A percentile compares a stretch with the other conserved stretches of the same genome.
phyloP scores from a whole-genome alignment of 2,113 vertebrate genomes.

The Cyrtonyx montezumae region DNA sequence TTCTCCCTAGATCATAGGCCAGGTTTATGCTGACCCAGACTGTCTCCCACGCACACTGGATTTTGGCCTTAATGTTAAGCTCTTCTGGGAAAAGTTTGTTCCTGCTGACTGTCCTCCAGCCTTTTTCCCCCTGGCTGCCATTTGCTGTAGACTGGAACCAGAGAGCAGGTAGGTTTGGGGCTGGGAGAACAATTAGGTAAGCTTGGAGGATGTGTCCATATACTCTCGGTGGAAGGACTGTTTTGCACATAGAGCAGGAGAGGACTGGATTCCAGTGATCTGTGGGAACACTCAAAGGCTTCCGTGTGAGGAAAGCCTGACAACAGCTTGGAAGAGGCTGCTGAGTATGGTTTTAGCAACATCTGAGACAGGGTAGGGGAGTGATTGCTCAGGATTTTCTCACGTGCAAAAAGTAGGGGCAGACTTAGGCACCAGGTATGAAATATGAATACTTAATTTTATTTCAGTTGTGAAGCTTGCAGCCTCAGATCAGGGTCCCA shows the following conservation, averaged over 20 bases:
- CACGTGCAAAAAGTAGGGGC: neutral
- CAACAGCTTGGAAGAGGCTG: neutral
- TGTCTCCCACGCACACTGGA: constrained; percentile 94
- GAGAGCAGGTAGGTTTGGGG: constrained; percentile 86
- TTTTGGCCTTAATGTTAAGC: constrained; percentile 93
- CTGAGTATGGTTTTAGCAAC: neutral
- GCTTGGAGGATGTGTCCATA: neutral
- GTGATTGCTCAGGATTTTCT: neutral
- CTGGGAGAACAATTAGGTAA: neutral
- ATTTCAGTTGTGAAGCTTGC: neutral
- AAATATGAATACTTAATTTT: neutral
- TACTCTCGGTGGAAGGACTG: neutral
- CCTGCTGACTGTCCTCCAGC: constrained; percentile 92
- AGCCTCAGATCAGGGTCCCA: neutral
- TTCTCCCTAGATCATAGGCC: constrained; percentile 91
- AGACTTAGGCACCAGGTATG: neutral
- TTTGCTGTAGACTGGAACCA: constrained; percentile 92
- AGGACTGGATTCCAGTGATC: neutral
- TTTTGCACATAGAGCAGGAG: neutral
- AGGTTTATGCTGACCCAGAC: constrained; percentile 95
- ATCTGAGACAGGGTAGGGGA: neutral
- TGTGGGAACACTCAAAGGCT: neutral
- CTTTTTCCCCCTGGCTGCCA: constrained; percentile 93
- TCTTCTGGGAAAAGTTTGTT: constrained; percentile 97
- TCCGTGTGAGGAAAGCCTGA: neutral